These are phyloP conservation scores for Perodicticus potto DNA, from an alignment of 2,797 vertebrate genomes.

Conservation along the genomic window DNA sequence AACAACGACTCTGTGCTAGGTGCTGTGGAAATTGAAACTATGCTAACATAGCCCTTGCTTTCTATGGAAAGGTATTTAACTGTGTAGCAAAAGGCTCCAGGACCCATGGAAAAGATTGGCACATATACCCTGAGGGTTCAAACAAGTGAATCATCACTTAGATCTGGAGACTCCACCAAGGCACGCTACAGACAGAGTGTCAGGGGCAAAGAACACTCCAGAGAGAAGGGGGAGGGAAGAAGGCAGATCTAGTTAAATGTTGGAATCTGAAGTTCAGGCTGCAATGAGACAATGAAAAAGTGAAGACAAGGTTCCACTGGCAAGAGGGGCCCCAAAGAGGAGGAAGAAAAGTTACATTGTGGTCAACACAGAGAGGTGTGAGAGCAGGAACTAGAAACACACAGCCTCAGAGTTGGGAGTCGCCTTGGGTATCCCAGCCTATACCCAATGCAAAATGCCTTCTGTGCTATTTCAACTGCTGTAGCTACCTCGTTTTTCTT, in stretches of 20 bases:
- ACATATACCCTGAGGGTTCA: not conserved
- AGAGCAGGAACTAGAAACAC: not conserved
- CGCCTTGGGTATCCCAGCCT: not conserved
- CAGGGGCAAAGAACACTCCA: not conserved
- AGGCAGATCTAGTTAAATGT: not conserved
- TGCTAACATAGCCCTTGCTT: not conserved
- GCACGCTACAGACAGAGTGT: not conserved
- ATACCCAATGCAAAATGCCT: not conserved
- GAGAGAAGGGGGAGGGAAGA: not conserved
- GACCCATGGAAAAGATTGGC: not conserved
- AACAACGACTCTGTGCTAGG: not conserved
- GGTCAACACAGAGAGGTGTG: not conserved
- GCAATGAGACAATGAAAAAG: not conserved
- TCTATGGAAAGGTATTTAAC: not conserved
- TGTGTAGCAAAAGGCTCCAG: not conserved
- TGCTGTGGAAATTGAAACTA: not conserved
- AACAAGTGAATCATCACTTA: not conserved
- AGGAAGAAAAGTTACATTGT: not conserved
- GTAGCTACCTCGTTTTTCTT: not conserved
- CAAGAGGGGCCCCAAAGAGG: not conserved
- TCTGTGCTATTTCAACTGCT: no score
- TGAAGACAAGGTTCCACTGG: not conserved
- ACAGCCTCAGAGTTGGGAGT: not conserved
- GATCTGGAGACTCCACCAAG: not conserved
- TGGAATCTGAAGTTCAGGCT: not conserved